Percentiles rank a stretch among this genome's conserved stretches.
Conservation (phyloP, 2,888 invertebrate species). For the Teleogryllus oceanicus region DNA sequence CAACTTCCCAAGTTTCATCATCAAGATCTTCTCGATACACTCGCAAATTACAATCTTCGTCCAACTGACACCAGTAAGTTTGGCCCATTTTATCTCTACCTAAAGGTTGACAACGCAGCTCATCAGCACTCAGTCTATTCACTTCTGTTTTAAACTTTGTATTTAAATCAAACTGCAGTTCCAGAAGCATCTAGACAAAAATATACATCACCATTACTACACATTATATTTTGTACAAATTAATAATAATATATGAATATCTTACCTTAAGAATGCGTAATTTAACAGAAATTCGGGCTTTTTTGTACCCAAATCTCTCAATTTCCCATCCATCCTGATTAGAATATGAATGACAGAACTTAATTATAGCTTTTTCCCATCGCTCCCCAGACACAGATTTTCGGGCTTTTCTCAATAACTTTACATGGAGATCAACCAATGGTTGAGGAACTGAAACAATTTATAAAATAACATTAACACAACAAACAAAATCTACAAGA, state of each 20-base stretch:
- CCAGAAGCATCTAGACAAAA: conserved; percentile 71
- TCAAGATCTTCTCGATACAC: conserved; percentile 94
- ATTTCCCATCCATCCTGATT: conserved; percentile 94
- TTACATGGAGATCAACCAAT: conserved; percentile 82
- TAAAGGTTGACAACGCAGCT: conserved; percentile 81
- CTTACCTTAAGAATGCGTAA: conserved; percentile 83
- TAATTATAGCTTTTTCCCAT: conserved; percentile 87
- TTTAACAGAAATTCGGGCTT: conserved; percentile 83
- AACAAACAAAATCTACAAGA: background rate
- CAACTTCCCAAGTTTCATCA: conserved; percentile 91
- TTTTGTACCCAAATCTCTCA: conserved; percentile 92
- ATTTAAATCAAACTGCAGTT: conserved; percentile 93
- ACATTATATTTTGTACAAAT: too few relatives aligned
- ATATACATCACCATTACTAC: conserved; percentile 31
- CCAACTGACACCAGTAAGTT: conserved; percentile 90
- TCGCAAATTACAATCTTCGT: conserved; percentile 82
- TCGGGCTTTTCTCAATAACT: conserved; percentile 79
- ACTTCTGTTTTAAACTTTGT: conserved; percentile 86
- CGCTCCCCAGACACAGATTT: conserved; percentile 78
- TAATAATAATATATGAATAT: conserved; percentile 22
- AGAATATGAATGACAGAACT: conserved; percentile 86
- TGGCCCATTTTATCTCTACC: conserved; percentile 89
- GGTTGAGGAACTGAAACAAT: conserved; percentile 69
- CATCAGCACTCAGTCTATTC: conserved; percentile 71
- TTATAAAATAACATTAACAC: background rate